Base-by-base conservation (phyloP, 2,113 vertebrate genomes). In the Phocoena phocoena region DNA sequence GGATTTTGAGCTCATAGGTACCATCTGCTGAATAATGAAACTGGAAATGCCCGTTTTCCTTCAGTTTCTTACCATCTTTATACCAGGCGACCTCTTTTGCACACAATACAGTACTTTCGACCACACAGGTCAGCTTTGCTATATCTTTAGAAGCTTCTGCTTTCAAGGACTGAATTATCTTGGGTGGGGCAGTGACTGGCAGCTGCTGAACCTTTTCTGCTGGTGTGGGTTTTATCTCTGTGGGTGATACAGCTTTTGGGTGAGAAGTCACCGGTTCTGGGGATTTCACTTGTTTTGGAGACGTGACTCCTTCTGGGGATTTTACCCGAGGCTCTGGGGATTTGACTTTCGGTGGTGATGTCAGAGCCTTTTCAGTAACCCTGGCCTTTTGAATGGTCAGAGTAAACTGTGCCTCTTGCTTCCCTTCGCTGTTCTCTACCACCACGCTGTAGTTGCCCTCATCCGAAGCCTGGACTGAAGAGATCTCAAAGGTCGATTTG, bases 401-500 rank as follows among this genome's bases (percentile, higher is more conserved):
- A 92, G 98, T 99, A 90, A 99, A 99, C 92, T 99, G 98, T 0
- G 99, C 99, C 98, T 99, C 99, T 97, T 99, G 99, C 96, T 98
- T 99, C 70, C 99, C 99, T 95, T 99, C 99, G 5, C 98, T 95
- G n/a, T 99, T 99, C 98, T 99, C 99, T 6, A 99, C 99, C 58
- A 99, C 96, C 86, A 99, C 98, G 1, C 98, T 99, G 96, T 99
- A 99, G 97, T 88, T 99, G 96, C 99, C 99, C 98, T 99, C 99
- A 98, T 99, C 99, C 1, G 99, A 99, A n/a, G 73, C 93, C 94
- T 99, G 99, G 74, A 99, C 99, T 0, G 98, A 98, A 65, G 98
- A 98, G 93, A 99, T 99, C 98, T 99, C 99, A 93, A 99, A 99
- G 58, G 98, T 99, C 8, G 99, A 99, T 62, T 98, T 99, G 98